Conservation (phyloP, 2,797 vertebrate genomes). For the Parambassis ranga region DNA sequence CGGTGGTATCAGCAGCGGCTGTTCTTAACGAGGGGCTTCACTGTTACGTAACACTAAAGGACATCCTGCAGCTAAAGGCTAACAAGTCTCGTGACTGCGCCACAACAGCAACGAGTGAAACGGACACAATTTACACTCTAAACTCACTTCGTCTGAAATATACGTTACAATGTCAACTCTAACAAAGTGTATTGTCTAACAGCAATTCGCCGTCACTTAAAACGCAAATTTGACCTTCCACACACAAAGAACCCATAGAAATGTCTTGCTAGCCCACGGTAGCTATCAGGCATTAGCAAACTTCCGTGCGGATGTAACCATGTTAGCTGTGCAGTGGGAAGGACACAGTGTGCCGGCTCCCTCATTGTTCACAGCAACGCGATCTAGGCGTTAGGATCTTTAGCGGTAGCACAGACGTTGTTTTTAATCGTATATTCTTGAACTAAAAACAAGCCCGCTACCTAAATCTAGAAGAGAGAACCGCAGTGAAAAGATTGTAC, state of each 20-base stretch:
- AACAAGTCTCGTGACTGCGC: slow-evolving; percentile 20
- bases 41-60: slow-evolving; percentile 35
- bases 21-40: background rate
- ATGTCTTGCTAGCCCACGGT: background rate
- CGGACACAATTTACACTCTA: too few species aligned
- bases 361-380: background rate
- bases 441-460: background rate
- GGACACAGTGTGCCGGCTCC: background rate
- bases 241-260: rapidly evolving
- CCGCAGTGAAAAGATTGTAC: background rate
- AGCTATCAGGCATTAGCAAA: background rate
- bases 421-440: background rate
- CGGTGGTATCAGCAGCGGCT: background rate
- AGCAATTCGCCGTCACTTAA: background rate
- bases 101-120: background rate
- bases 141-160: background rate
- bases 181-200: rapidly evolving
- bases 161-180: rapidly evolving
- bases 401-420: background rate
- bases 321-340: background rate
- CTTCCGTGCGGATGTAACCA: too few species aligned
- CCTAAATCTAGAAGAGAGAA: background rate
- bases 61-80: background rate
- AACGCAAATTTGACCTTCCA: background rate
- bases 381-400: rapidly evolving